phyloP scores from a whole-genome alignment of 2,113 vertebrate genomes.

The Suncus etruscus region DNA sequence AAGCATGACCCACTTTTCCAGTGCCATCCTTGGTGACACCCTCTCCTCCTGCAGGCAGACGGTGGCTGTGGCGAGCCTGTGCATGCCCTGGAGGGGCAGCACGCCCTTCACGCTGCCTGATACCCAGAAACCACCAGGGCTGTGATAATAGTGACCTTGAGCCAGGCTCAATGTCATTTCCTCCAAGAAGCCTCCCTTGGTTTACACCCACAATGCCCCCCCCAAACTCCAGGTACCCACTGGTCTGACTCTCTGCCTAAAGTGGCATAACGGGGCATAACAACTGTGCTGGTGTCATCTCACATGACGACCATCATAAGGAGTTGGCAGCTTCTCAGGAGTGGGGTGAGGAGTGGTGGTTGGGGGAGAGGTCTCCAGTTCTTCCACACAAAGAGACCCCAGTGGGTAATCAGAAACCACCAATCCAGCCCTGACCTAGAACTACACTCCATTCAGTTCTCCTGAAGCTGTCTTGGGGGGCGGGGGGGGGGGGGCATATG shows the following conservation, averaged over 20 bases:
- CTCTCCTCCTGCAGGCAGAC: neutral
- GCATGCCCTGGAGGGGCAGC: neutral
- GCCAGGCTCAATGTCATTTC: constrained; percentile 60
- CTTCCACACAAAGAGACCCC: neutral
- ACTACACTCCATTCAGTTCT: neutral
- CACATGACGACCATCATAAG: neutral
- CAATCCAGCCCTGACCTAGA: neutral
- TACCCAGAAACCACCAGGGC: constrained; percentile 65
- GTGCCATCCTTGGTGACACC: neutral
- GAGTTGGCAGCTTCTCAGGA: neutral
- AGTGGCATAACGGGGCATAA: neutral
- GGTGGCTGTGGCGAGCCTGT: neutral
- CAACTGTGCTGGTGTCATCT: neutral
- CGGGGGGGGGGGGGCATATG: neutral
- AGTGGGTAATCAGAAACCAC: neutral
- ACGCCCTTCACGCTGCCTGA: constrained; percentile 64
- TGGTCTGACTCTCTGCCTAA: no score
- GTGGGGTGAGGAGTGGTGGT: no score
- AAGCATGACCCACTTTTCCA: neutral
- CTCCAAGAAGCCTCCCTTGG: constrained; percentile 29
- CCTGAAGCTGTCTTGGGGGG: neutral
- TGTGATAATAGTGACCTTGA: constrained; percentile 65
- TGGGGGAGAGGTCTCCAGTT: neutral
- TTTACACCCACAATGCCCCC: neutral
- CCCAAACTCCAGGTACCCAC: neutral